Evolutionary conservation across 1,140 invertebrate species (phyloP).

Genomic region (Plectrocnemia conspersa): DNA sequence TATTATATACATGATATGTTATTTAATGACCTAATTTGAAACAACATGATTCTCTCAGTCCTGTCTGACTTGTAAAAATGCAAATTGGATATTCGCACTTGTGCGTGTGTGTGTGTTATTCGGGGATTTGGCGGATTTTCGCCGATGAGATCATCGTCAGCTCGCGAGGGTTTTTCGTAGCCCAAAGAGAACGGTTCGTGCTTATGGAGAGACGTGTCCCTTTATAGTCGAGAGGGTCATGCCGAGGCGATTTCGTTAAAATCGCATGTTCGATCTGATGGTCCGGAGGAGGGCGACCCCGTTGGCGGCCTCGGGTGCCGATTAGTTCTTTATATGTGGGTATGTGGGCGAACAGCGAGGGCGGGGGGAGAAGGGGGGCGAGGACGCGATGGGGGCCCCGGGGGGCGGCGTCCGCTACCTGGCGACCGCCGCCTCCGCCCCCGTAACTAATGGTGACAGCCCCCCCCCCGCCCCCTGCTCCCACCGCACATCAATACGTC

Average conservation of each 20-base stretch:
- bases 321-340: constrained; percentile 27
- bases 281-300: not conserved
- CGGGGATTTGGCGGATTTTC: too few relatives aligned
- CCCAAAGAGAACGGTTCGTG: constrained; percentile 6
- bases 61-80: too few relatives aligned
- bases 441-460: constrained; percentile 47
- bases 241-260: constrained; percentile 14
- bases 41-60: too few relatives aligned
- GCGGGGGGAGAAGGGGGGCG: constrained; percentile 34
- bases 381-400: constrained; percentile 26
- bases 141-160: too few relatives aligned
- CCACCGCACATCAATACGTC: constrained; percentile 13
- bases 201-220: not conserved
- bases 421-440: constrained; percentile 37
- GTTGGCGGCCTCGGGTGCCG: constrained; percentile 17
- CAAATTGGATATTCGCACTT: too few relatives aligned
- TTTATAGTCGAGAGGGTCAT: too few relatives aligned
- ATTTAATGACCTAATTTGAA: too few relatives aligned
- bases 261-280: constrained; percentile 16
- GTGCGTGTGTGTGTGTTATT: too few relatives aligned
- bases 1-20: too few relatives aligned
- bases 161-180: not conserved
- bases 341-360: not conserved
- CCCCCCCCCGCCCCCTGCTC: constrained; percentile 21
- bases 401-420: constrained; percentile 37